Evolutionary conservation across 2,797 vertebrate species (phyloP).

Genomic region (Myiothlypis coronata): DNA sequence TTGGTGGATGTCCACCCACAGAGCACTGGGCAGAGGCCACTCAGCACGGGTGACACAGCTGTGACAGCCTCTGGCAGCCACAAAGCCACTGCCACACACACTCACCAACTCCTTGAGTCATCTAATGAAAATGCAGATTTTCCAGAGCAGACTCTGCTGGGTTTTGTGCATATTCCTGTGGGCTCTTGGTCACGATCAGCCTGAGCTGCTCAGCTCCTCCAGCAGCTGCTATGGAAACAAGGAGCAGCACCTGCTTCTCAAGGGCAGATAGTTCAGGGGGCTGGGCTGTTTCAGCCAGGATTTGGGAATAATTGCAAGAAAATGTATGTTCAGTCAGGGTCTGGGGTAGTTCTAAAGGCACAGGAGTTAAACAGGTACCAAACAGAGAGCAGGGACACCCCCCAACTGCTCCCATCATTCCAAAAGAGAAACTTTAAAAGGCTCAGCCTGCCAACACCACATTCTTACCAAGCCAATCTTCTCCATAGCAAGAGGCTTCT

Average conservation of each 20-base stretch:
- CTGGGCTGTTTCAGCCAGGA: background rate
- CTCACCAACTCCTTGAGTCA: constrained; percentile 3
- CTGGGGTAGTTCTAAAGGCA: background rate
- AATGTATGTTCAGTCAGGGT: fast-evolving
- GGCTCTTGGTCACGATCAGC: constrained; percentile 44
- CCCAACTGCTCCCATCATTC: constrained; percentile 45
- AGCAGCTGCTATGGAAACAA: constrained; percentile 47
- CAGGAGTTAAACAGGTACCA: background rate
- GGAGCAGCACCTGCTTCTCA: background rate
- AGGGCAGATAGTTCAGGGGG: background rate
- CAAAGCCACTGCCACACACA: background rate
- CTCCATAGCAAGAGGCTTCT: background rate
- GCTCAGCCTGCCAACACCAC: background rate
- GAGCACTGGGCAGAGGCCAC: background rate
- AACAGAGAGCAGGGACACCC: background rate
- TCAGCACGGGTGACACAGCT: background rate
- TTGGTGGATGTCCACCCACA: background rate
- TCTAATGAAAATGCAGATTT: constrained; percentile 6
- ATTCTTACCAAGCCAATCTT: constrained; percentile 16
- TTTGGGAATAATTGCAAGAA: background rate
- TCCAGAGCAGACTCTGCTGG: background rate
- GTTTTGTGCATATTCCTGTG: background rate
- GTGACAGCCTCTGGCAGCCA: background rate
- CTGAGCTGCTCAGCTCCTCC: background rate
- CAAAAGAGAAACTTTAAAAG: constrained; percentile 6